These are phyloP conservation scores for Caenorhabditis zanzibari DNA, from an alignment of 2,888 invertebrate genomes.

Conservation along the genomic window DNA sequence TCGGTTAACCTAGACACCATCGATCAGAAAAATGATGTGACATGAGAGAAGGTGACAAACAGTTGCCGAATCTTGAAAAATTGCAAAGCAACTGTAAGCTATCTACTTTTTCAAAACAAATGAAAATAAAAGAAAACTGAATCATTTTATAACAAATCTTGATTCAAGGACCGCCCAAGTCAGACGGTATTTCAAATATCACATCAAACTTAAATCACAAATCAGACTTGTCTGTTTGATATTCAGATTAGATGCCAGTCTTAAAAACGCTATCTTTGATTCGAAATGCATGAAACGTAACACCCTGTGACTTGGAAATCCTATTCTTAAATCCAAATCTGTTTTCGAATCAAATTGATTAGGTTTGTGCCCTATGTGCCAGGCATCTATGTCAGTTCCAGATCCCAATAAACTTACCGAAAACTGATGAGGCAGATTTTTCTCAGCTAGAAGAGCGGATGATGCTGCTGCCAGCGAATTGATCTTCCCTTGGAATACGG, in stretches of 20 bases:
- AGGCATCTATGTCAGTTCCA: not conserved
- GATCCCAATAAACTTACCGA: slow-evolving; percentile 25
- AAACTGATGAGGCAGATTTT: slow-evolving; percentile 38
- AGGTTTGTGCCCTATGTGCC: not conserved
- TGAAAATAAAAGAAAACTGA: not conserved
- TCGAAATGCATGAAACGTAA: not conserved
- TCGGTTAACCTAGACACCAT: slow-evolving; percentile 36
- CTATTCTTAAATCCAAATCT: slow-evolving; percentile 2
- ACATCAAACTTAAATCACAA: slow-evolving; percentile 2
- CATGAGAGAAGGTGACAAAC: not conserved
- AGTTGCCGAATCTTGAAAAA: slow-evolving; percentile 1
- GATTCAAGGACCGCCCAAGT: not conserved
- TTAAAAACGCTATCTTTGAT: slow-evolving; percentile 7
- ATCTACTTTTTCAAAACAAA: not conserved
- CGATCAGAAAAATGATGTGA: slow-evolving; percentile 31
- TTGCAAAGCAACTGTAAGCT: not conserved
- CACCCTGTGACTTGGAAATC: not conserved
- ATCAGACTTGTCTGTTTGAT: slow-evolving; percentile 1
- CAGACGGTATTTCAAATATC: not conserved
- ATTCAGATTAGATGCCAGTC: not conserved
- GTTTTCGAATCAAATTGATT: not conserved
- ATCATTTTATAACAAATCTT: not conserved
- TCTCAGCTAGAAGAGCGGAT: slow-evolving; percentile 42
- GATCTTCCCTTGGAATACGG: slow-evolving; percentile 51
- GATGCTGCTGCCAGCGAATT: slow-evolving; percentile 52